phyloP scores from a whole-genome alignment of 2,888 invertebrate genomes.

The Aproaerema taeniolella region DNA sequence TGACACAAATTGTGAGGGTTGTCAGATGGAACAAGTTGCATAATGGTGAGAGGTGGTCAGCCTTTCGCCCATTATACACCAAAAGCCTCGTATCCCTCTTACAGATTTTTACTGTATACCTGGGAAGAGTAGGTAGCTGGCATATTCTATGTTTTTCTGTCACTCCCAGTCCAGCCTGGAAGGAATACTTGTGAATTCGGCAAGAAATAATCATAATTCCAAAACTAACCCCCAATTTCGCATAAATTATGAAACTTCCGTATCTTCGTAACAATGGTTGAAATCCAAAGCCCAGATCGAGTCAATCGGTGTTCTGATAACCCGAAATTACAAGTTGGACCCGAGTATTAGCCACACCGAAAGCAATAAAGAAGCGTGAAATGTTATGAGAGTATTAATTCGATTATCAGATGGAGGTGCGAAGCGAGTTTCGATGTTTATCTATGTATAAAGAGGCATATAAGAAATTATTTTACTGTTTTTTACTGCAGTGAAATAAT shows the following conservation, averaged over 20 bases:
- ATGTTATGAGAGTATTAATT: conserved; percentile 73
- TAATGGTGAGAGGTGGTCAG: too few species aligned
- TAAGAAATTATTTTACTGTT: conserved; percentile 75
- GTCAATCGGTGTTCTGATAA: conserved; percentile 69
- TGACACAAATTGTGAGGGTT: too few species aligned
- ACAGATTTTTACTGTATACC: too few species aligned
- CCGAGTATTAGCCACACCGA: conserved; percentile 65
- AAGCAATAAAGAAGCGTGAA: conserved; percentile 74
- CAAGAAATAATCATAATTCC: too few species aligned
- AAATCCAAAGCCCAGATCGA: conserved; percentile 60
- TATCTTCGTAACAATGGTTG: conserved; percentile 30
- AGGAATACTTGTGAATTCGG: too few species aligned
- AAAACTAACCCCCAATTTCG: conserved; percentile 15
- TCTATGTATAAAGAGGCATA: conserved; percentile 74
- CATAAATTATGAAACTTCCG: conserved; percentile 34
- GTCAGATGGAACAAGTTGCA: too few species aligned
- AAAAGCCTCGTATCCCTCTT: too few species aligned
- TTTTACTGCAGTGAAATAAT: conserved; percentile 75
- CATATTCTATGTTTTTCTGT: too few species aligned
- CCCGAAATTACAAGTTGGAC: conserved; percentile 66
- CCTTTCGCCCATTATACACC: too few species aligned
- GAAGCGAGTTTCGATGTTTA: conserved; percentile 77
- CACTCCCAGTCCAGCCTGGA: too few species aligned
- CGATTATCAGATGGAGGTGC: conserved; percentile 77
- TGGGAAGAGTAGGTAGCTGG: too few species aligned